These are phyloP conservation scores for Sinodicranocentrus sp. DNA, from an alignment of 2,888 invertebrate genomes.

Conservation along the genomic window DNA sequence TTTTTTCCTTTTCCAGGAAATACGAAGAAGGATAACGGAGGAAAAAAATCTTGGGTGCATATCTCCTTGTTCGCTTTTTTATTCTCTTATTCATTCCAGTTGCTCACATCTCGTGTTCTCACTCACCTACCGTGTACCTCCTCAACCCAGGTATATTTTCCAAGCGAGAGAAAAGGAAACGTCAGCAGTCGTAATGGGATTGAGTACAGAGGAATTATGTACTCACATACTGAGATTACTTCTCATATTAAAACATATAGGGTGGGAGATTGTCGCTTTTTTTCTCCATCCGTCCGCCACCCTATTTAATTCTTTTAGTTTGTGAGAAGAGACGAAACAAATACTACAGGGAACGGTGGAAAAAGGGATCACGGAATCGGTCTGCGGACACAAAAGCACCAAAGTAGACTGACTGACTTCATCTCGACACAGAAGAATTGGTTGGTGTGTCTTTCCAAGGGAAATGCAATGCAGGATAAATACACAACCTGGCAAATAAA, in stretches of 20 bases:
- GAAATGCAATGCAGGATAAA: neutral
- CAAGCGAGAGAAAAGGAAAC: neutral
- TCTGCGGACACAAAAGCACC: slow-evolving; percentile 13
- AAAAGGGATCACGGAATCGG: slow-evolving; percentile 7
- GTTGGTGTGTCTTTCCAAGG: neutral
- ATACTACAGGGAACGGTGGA: slow-evolving; percentile 40
- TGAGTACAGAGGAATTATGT: slow-evolving; percentile 55
- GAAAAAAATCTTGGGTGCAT: slow-evolving; percentile 34
- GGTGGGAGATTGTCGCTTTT: slow-evolving; percentile 40
- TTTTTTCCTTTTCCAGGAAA: slow-evolving; percentile 58
- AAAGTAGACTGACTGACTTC: neutral
- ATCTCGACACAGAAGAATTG: neutral
- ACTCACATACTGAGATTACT: slow-evolving; percentile 54
- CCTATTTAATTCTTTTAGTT: slow-evolving; percentile 13
- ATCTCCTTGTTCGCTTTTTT: neutral
- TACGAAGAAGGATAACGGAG: neutral
- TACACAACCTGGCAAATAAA: neutral
- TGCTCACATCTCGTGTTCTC: neutral
- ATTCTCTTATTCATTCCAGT: too few species aligned
- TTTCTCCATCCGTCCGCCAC: slow-evolving; percentile 11
- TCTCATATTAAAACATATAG: slow-evolving; percentile 37
- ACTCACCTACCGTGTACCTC: neutral
- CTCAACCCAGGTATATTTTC: neutral
- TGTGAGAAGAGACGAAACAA: slow-evolving; percentile 31
- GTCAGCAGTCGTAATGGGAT: slow-evolving; percentile 33